phyloP scores from a whole-genome alignment of 2,797 vertebrate species.

The Myiothlypis coronata region DNA sequence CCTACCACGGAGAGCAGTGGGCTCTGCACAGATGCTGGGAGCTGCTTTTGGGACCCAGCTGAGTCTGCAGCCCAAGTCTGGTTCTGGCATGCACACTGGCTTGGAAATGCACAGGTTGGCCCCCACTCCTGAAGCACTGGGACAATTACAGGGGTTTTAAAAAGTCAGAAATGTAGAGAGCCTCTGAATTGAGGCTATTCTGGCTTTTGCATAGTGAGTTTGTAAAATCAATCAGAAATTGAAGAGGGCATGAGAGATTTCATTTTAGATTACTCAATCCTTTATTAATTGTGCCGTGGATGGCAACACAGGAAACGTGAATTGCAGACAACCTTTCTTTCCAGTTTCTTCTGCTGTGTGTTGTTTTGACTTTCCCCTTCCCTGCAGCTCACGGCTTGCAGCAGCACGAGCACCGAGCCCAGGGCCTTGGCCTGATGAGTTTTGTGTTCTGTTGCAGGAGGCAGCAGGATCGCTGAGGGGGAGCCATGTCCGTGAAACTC shows the following conservation, averaged over 20 bases:
- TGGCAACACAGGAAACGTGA: conserved; percentile 26
- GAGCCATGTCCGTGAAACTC: conserved; percentile 91
- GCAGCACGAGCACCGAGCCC: not conserved
- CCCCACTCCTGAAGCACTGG: conserved; percentile 17
- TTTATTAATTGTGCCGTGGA: not conserved
- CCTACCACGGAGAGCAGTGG: not conserved
- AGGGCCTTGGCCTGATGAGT: not conserved
- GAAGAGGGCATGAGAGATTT: conserved; percentile 35
- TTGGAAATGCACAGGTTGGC: conserved; percentile 11
- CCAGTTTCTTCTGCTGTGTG: not conserved
- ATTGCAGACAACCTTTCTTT: conserved; percentile 16
- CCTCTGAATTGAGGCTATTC: not conserved
- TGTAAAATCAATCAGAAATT: conserved; percentile 53
- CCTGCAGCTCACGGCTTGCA: not conserved
- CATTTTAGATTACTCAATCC: not conserved
- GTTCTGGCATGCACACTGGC: not conserved
- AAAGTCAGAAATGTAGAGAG: not conserved
- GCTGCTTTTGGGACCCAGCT: not conserved
- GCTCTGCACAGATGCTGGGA: conserved; percentile 5
- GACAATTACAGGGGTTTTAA: not conserved
- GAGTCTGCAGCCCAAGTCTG: not conserved
- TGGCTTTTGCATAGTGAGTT: not conserved
- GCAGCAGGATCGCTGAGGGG: not conserved
- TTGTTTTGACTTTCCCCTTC: not conserved
- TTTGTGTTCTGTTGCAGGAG: conserved; percentile 46